A percentile compares a stretch with the other conserved stretches of the same genome.
These are phyloP conservation scores for Periphyllus acericola DNA, from an alignment of 2,888 invertebrate genomes.

Conservation along the genomic window DNA sequence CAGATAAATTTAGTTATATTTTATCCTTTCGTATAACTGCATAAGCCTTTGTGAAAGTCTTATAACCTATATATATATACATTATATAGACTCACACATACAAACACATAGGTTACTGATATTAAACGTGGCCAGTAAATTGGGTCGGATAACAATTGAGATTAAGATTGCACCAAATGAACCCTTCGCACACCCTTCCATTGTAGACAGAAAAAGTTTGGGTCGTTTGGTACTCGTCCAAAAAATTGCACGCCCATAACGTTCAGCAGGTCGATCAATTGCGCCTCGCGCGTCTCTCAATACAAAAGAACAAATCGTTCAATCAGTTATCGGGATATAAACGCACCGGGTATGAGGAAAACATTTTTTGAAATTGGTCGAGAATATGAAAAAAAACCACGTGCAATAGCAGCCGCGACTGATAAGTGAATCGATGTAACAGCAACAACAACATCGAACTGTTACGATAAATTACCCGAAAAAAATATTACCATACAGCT, in stretches of 20 bases:
- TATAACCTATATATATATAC: background rate
- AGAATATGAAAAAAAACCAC: background rate
- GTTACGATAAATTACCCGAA: background rate
- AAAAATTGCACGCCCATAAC: constrained; percentile 42
- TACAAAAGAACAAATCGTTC: constrained; percentile 25
- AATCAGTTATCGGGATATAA: constrained; percentile 7
- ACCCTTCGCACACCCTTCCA: constrained; percentile 31
- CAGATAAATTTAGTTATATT: constrained; percentile 25
- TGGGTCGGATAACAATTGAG: constrained; percentile 56
- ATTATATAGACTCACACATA: constrained; percentile 9
- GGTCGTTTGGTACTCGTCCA: constrained; percentile 49
- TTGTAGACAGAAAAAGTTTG: constrained; percentile 32
- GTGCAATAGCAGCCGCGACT: background rate
- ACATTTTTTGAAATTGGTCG: background rate
- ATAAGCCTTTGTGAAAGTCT: constrained; percentile 21
- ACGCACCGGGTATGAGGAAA: no score
- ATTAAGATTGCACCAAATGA: constrained; percentile 48
- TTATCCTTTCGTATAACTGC: constrained; percentile 19
- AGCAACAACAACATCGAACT: background rate
- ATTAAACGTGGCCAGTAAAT: constrained; percentile 45
- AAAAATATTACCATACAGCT: background rate
- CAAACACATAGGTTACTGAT: background rate
- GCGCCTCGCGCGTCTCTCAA: background rate
- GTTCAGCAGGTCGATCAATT: constrained; percentile 48
- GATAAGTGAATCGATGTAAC: background rate